Conservation (phyloP, 1,140 invertebrate species). For the Wiebesia pumilae region DNA sequence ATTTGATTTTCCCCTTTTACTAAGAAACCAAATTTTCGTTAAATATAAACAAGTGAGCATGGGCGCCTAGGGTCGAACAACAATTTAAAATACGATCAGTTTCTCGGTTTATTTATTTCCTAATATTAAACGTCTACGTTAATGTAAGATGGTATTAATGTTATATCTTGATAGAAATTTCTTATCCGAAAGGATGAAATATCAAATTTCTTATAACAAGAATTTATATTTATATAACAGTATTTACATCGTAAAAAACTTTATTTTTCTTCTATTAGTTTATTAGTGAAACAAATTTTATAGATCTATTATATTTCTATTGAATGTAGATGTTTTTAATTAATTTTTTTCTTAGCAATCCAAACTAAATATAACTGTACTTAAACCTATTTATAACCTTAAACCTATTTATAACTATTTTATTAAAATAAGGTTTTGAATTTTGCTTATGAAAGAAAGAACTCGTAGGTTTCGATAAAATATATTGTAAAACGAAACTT, state of each 20-base stretch:
- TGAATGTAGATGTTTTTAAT: not conserved
- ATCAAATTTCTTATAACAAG: conserved; percentile 4
- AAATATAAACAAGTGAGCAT: not conserved
- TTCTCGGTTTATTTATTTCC: conserved; percentile 41
- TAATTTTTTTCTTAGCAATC: not conserved
- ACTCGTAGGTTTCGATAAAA: not conserved
- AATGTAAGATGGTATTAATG: conserved; percentile 37
- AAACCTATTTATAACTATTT: not conserved
- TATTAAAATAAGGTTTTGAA: not conserved
- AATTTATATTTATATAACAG: conserved; percentile 36
- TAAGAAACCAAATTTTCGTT: conserved; percentile 39
- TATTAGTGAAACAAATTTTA: not conserved
- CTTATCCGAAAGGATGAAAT: conserved; percentile 35
- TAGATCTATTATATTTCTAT: not conserved
- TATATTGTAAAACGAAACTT: not conserved
- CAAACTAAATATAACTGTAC: not conserved
- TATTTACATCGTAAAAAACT: not conserved
- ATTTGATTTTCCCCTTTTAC: conserved; percentile 1
- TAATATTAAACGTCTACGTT: conserved; percentile 26
- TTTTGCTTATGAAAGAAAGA: not conserved
- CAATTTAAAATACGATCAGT: conserved; percentile 49
- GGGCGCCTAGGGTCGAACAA: not conserved
- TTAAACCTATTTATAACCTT: not conserved
- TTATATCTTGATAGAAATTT: conserved; percentile 37
- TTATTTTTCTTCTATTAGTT: not conserved